These are phyloP conservation scores for Sorex maritimensis DNA, from an alignment of 2,797 vertebrate genomes.

Conservation along the genomic window DNA sequence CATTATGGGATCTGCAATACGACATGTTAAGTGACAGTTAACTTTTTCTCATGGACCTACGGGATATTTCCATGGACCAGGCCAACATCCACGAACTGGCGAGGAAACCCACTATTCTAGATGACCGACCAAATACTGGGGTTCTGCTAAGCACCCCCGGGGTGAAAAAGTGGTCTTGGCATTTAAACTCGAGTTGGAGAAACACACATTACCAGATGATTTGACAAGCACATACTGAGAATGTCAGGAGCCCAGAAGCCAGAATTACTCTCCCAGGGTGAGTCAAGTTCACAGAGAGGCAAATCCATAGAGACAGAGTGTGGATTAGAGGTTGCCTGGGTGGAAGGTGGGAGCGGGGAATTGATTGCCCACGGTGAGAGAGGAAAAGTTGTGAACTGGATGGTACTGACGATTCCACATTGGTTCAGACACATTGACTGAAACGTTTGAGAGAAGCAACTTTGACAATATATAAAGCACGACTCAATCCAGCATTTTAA, in stretches of 20 bases:
- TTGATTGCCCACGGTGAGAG: neutral
- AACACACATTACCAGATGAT: neutral
- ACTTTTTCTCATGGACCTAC: too few relatives aligned
- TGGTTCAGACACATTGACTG: neutral
- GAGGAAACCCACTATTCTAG: neutral
- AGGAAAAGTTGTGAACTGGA: neutral
- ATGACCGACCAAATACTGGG: neutral
- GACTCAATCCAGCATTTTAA: neutral
- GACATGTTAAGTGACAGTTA: too few relatives aligned
- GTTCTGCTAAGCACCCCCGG: neutral
- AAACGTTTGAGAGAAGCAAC: neutral
- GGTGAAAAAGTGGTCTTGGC: neutral
- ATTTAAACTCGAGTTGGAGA: neutral
- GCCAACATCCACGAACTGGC: neutral
- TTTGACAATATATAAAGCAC: neutral
- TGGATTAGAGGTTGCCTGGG: neutral
- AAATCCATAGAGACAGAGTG: neutral
- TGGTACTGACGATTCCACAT: neutral
- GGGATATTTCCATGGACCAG: too few relatives aligned
- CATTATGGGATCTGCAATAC: too few relatives aligned
- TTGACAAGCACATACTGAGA: neutral
- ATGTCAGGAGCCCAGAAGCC: neutral
- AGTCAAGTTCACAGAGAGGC: neutral
- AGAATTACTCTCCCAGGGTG: neutral
- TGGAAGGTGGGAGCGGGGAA: neutral